phyloP scores from a whole-genome alignment of 2,888 invertebrate species.

The Agrotis segetum region DNA sequence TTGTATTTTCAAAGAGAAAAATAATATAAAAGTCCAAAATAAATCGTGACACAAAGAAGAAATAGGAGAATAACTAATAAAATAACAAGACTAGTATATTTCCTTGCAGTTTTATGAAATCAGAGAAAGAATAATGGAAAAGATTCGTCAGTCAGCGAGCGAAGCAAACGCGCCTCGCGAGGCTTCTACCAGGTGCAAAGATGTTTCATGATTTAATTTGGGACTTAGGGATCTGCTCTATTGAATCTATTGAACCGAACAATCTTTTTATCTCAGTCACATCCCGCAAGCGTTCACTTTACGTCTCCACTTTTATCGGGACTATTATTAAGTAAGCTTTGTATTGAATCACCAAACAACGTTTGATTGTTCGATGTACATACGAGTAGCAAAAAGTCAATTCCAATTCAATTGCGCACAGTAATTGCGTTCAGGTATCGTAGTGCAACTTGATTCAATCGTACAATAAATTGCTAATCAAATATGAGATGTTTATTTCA shows the following conservation, averaged over 20 bases:
- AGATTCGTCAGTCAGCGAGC: constrained; percentile 81
- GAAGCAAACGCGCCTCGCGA: constrained; percentile 79
- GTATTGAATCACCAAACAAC: constrained; percentile 60
- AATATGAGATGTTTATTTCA: constrained; percentile 82
- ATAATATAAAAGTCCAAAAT: constrained; percentile 30
- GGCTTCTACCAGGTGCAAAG: constrained; percentile 87
- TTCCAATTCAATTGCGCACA: constrained; percentile 10
- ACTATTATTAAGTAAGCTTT: constrained; percentile 61
- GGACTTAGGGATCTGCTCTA: constrained; percentile 89
- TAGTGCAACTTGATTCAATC: constrained; percentile 20
- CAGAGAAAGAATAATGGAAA: constrained; percentile 81
- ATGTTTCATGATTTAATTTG: constrained; percentile 91
- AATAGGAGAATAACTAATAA: constrained; percentile 49
- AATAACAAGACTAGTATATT: constrained; percentile 53
- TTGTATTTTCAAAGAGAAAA: constrained; percentile 43
- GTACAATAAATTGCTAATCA: constrained; percentile 72
- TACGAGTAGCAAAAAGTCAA: constrained; percentile 45
- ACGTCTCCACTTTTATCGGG: constrained; percentile 65
- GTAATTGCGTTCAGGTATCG: constrained; percentile 16
- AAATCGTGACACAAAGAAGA: constrained; percentile 21
- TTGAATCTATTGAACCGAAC: constrained; percentile 88
- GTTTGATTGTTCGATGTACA: constrained; percentile 33
- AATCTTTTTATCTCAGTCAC: constrained; percentile 84
- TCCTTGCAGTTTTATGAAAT: constrained; percentile 71
- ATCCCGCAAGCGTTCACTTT: constrained; percentile 75